Evolutionary conservation across 2,113 vertebrate genomes (phyloP).

Genomic region (Strigops habroptila): DNA sequence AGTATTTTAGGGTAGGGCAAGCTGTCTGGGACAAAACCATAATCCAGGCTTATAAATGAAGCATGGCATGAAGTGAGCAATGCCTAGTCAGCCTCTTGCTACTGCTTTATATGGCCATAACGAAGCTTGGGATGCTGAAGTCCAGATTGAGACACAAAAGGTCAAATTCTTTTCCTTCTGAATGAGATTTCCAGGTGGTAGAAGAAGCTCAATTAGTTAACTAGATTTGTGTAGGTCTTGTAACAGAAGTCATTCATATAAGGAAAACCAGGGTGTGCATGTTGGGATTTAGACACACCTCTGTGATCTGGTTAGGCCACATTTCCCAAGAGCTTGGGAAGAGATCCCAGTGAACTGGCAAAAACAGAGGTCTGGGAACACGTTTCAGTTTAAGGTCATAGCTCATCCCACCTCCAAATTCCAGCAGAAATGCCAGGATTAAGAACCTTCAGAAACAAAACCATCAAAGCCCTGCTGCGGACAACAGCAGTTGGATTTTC

Average conservation of each 20-base stretch:
- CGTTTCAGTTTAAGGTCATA: not conserved
- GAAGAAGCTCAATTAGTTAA: not conserved
- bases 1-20: not conserved
- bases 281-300: not conserved
- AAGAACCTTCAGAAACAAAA: not conserved
- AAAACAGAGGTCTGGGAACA: not conserved
- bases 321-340: not conserved
- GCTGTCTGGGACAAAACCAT: not conserved
- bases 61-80: not conserved
- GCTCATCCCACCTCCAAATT: not conserved
- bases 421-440: not conserved
- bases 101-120: not conserved
- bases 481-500: accelerated
- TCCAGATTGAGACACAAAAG: not conserved
- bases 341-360: not conserved
- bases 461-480: not conserved
- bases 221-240: not conserved
- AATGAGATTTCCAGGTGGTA: constrained; percentile 11
- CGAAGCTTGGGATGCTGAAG: not conserved
- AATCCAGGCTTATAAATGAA: not conserved
- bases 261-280: not conserved
- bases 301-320: not conserved
- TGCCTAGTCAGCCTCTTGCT: not conserved
- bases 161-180: not conserved
- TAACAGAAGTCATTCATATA: not conserved